phyloP scores from a whole-genome alignment of 1,140 invertebrate genomes.

The Philotrypesis tridentata region DNA sequence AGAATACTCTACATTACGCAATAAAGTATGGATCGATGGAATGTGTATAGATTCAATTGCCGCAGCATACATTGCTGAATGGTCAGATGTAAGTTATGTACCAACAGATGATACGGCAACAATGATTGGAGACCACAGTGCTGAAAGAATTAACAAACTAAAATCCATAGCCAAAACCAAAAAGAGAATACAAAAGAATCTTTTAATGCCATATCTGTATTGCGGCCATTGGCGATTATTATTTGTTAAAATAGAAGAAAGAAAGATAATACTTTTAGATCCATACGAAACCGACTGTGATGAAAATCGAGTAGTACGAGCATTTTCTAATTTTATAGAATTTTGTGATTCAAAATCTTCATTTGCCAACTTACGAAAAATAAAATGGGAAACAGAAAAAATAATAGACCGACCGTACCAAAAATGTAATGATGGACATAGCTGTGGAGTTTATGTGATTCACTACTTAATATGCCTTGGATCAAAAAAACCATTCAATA shows the following conservation, averaged over 20 bases:
- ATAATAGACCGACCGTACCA: not conserved
- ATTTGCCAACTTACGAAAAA: not conserved
- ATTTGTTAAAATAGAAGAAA: not conserved
- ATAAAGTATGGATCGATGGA: not conserved
- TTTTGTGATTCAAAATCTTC: not conserved
- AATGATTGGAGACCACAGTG: not conserved
- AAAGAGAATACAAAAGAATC: not conserved
- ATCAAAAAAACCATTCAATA: too few relatives aligned
- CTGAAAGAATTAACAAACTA: not conserved
- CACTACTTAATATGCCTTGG: not conserved
- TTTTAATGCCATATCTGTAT: not conserved
- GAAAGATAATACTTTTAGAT: not conserved
- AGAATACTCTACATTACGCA: not conserved
- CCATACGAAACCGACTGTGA: not conserved
- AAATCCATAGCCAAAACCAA: not conserved
- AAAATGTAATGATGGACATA: not conserved
- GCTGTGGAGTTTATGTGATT: not conserved
- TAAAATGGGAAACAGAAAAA: not conserved
- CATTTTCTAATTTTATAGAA: not conserved
- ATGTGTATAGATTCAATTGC: not conserved
- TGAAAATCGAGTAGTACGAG: not conserved
- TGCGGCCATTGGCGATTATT: not conserved
- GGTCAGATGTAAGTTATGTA: not conserved
- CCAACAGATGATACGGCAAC: not conserved
- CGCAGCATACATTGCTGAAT: not conserved